A percentile compares a stretch with the other conserved stretches of the same genome.
Conservation (phyloP, 2,797 vertebrate genomes). For the Sarcoramphus papa region DNA sequence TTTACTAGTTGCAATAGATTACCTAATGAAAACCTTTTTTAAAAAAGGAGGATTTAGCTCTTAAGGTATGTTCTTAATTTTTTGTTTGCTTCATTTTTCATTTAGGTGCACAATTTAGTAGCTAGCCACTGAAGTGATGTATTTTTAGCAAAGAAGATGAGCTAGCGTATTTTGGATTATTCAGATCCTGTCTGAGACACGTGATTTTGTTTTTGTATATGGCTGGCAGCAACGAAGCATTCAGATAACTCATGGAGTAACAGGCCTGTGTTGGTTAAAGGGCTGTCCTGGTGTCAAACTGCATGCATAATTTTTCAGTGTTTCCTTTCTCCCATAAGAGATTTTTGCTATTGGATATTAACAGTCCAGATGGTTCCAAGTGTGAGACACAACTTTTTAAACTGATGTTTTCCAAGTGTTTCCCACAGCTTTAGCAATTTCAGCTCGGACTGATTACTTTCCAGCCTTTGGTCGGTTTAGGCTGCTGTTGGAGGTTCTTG, state of each 20-base stretch:
- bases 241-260: not conserved
- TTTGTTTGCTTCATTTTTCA: not conserved
- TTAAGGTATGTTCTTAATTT: not conserved
- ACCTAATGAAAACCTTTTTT: not conserved
- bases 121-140: not conserved
- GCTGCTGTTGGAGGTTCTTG: not conserved
- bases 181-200: not conserved
- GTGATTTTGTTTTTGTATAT: not conserved
- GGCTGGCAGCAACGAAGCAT: not conserved
- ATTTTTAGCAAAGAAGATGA: not conserved
- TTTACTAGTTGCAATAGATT: not conserved
- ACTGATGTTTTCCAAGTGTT: rapidly evolving
- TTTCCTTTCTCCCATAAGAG: not conserved
- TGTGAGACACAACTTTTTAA: not conserved
- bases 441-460: not conserved
- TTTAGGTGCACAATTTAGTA: not conserved
- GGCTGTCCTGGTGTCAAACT: not conserved
- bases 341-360: not conserved
- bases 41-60: not conserved
- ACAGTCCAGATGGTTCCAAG: not conserved
- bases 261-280: not conserved
- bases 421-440: not conserved
- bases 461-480: not conserved
- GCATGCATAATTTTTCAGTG: not conserved
- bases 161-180: not conserved